Conservation (phyloP, 2,797 vertebrate genomes). For the Furcifer pardalis region DNA sequence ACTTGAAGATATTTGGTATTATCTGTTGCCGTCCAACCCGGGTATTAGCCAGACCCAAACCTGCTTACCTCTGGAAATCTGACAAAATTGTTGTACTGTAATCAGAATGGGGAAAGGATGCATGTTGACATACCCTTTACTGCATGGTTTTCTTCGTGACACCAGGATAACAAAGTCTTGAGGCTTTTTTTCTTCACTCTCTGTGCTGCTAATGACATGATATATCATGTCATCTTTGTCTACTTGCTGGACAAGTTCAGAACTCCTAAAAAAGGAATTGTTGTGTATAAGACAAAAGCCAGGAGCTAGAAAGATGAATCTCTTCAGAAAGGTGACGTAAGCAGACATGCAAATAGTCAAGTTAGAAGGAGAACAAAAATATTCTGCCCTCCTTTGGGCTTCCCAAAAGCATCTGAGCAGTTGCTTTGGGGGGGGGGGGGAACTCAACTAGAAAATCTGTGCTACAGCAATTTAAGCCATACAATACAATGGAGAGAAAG, state of each 20-base stretch:
- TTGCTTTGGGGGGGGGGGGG: no score
- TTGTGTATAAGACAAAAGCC: neutral
- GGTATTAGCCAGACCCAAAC: no score
- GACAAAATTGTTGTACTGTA: neutral
- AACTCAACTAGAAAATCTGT: neutral
- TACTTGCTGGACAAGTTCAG: slow-evolving; percentile 86
- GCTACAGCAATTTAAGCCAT: neutral
- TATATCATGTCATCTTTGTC: slow-evolving; percentile 92
- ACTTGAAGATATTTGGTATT: no score
- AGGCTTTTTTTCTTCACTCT: slow-evolving; percentile 78
- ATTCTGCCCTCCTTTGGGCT: neutral
- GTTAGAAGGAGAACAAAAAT: neutral
- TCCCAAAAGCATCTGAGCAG: neutral
- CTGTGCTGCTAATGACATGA: slow-evolving; percentile 81
- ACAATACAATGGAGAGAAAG: neutral
- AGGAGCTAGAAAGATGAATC: neutral
- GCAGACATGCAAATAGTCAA: neutral
- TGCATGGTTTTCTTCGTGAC: slow-evolving; percentile 89
- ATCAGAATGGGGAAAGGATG: neutral
- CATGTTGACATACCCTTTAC: slow-evolving; percentile 78
- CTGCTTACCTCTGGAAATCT: neutral
- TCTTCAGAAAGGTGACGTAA: neutral
- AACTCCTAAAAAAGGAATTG: slow-evolving; percentile 76
- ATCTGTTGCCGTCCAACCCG: no score
- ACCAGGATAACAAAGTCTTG: slow-evolving; percentile 93